phyloP scores from a whole-genome alignment of 2,113 vertebrate species.

The Python bivittatus region DNA sequence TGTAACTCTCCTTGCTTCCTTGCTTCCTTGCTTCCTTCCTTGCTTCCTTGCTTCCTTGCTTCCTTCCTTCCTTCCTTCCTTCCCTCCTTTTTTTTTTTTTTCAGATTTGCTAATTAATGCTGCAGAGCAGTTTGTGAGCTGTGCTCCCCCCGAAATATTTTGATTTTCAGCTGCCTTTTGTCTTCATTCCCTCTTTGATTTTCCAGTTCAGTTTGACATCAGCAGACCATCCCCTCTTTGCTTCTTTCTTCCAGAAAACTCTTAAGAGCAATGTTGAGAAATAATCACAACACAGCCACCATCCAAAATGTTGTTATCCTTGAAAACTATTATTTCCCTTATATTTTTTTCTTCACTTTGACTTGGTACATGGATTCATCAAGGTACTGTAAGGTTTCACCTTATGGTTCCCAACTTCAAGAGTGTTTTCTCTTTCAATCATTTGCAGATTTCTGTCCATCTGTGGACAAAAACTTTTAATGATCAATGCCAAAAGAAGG shows the following conservation, averaged over 20 bases:
- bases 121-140: background rate
- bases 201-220: background rate
- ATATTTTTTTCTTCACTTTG: background rate
- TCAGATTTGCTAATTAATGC: background rate
- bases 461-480: fast-evolving
- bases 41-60: background rate
- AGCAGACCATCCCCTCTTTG: background rate
- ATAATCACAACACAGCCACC: background rate
- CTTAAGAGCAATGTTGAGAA: background rate
- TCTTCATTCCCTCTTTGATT: background rate
- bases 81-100: background rate
- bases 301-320: background rate
- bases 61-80: too few relatives aligned
- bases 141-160: background rate
- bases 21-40: background rate
- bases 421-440: background rate
- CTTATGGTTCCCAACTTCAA: background rate
- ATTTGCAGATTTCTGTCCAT: background rate
- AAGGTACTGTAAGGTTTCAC: background rate
- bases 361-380: background rate
- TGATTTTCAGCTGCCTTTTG: background rate
- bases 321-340: background rate
- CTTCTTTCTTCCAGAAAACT: background rate
- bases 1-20: background rate
- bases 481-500: background rate